Percentiles rank a stretch among this genome's conserved stretches.
Conservation (phyloP, 2,797 vertebrate species). For the Vespertilio murinus region DNA sequence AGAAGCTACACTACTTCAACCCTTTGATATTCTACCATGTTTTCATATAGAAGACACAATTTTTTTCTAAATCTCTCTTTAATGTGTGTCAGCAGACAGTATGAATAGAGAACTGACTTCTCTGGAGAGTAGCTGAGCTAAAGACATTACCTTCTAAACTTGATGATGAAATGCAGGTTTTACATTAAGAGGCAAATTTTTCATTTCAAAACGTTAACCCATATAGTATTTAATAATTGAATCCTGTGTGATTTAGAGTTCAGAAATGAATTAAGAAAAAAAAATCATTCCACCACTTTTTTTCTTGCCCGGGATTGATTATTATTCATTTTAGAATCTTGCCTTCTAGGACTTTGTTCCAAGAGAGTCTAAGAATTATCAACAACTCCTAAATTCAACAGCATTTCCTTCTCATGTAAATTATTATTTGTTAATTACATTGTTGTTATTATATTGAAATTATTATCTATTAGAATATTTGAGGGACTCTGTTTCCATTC, state of each 20-base stretch:
- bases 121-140: constrained; percentile 45
- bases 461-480: not conserved
- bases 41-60: not conserved
- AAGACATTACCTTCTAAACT: constrained; percentile 45
- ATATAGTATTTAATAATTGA: constrained; percentile 66
- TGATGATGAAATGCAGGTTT: constrained; percentile 55
- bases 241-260: constrained; percentile 53
- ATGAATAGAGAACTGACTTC: not conserved
- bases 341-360: not conserved
- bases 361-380: not conserved
- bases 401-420: not conserved
- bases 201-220: constrained; percentile 72
- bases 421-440: not conserved
- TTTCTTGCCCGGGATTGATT: constrained; percentile 18
- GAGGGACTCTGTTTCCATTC: not conserved
- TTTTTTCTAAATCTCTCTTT: not conserved
- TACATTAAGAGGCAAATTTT: constrained; percentile 64
- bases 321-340: constrained; percentile 45
- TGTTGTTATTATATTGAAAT: constrained; percentile 11
- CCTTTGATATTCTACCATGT: constrained; percentile 42
- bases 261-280: constrained; percentile 60
- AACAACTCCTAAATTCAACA: not conserved
- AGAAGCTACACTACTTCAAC: constrained; percentile 28
- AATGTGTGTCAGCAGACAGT: not conserved
- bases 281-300: constrained; percentile 43